phyloP scores from a whole-genome alignment of 1,140 invertebrate genomes.

The Tetranychus urticae region DNA sequence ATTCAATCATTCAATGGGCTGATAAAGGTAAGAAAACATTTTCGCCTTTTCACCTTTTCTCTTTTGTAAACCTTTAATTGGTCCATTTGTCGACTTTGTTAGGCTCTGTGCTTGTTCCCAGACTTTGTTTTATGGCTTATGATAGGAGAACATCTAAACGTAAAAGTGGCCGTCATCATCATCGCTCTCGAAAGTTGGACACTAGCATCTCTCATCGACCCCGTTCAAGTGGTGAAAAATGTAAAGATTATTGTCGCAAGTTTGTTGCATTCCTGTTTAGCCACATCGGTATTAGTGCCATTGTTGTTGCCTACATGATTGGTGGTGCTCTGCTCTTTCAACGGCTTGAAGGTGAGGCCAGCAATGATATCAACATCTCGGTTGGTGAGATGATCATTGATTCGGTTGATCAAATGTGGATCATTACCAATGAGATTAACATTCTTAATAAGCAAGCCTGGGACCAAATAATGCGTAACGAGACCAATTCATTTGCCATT shows the following conservation, averaged over 20 bases:
- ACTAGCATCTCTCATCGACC: background rate
- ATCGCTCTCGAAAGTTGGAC: too few species aligned
- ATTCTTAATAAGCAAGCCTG: background rate
- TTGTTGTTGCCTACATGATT: conserved; percentile 83
- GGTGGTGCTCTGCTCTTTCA: conserved; percentile 84
- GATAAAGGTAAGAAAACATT: too few species aligned
- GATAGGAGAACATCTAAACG: too few species aligned
- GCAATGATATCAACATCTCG: background rate
- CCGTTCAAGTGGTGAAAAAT: conserved; percentile 5
- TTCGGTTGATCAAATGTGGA: background rate
- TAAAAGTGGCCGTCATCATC: too few species aligned
- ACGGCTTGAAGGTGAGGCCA: conserved; percentile 21
- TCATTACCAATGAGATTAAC: background rate
- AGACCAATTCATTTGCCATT: background rate
- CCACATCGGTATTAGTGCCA: conserved; percentile 68
- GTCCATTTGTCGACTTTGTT: too few species aligned
- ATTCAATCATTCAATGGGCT: too few species aligned
- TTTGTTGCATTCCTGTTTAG: conserved; percentile 35
- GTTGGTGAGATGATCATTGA: background rate
- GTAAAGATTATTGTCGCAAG: conserved; percentile 13
- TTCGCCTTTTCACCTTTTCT: too few species aligned
- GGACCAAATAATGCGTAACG: background rate
- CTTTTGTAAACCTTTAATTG: too few species aligned
- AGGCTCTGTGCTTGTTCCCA: too few species aligned
- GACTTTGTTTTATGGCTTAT: too few species aligned